Evolutionary conservation across 1,140 invertebrate genomes (phyloP).

Genomic region (Charaxes varanes): DNA sequence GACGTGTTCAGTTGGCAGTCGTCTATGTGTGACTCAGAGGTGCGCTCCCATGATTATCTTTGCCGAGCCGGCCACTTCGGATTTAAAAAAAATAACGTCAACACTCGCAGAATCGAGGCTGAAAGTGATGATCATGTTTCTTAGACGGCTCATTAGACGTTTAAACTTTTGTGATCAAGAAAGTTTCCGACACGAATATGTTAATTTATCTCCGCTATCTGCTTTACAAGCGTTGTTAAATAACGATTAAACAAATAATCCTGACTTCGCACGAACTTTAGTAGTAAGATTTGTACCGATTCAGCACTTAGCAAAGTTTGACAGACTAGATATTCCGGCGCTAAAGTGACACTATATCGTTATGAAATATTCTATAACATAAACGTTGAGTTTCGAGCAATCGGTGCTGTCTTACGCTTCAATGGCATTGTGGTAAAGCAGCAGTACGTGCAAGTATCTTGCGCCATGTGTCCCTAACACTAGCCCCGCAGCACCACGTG

Average conservation of each 20-base stretch:
- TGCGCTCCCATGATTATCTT: constrained; percentile 53
- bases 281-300: too few species aligned
- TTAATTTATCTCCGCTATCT: too few species aligned
- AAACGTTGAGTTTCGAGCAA: too few species aligned
- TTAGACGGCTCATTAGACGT: constrained; percentile 24
- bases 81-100: constrained; percentile 29
- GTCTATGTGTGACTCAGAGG: constrained; percentile 51
- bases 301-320: too few species aligned
- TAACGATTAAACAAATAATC: constrained; percentile 18
- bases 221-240: constrained; percentile 20
- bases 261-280: too few species aligned
- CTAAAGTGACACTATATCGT: too few species aligned
- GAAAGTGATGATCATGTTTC: constrained; percentile 32
- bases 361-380: too few species aligned
- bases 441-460: too few species aligned
- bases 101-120: constrained; percentile 25
- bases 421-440: constrained; percentile 8
- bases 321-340: too few species aligned
- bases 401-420: constrained; percentile 7
- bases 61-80: constrained; percentile 27
- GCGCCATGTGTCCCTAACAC: too few species aligned
- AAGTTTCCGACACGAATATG: not conserved
- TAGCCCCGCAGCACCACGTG: too few species aligned
- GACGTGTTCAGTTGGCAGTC: constrained; percentile 44
- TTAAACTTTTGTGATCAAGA: constrained; percentile 9